Evolutionary conservation across 35 echinoderm and acorn worm species (phyloP), one percentile per base, ranked within the genome.

Genomic region (Ophioderma brevispina): DNA sequence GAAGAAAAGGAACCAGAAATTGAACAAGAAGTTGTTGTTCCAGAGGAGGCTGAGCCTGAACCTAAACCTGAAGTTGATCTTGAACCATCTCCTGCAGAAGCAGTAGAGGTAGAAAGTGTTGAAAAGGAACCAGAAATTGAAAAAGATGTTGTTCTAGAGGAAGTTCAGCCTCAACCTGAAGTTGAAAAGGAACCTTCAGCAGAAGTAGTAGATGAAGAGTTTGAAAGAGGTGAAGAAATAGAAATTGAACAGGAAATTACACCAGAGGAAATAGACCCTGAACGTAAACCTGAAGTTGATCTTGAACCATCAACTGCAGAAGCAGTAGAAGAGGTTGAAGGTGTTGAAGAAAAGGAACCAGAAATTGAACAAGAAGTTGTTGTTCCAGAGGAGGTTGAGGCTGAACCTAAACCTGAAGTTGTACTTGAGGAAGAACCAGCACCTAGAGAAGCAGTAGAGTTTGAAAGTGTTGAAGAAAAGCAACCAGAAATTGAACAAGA

Each of bases 101-200:
- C 52, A 35, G 30, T 80, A 75, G 21, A 32, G 6, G 38, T 76
- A 76, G 55, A 81, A 38, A 52, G n/a, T 75, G n/a, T n/a, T 31
- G 41, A 41, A 41, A 43, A 37, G 33, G 34, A 84, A 55, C 14
- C 19, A 32, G 79, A 40, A 81, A 76, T 37, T 43, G 55, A 76
- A 88, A 80, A 88, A 87, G 78, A 75, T 8, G 78, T 40, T 64
- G 52, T 80, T 87, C 32, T 14, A 80, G 35, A 76, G 40, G 84
- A 63, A 17, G 38, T 64, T 87, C 76, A 82, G 0, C 64, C 18
- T 23, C 15, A 70, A 25, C 59, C 59, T 70, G 59, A 70, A 50
- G 55, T 37, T 52, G 88, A 90, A 59, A 79, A 82, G 75, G 40
- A 80, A 89, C 40, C 17, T 14, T 28, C 17, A 14, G 50, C 18